Conservation (phyloP, 2,113 vertebrate genomes). For the Ciconia boyciana region DNA sequence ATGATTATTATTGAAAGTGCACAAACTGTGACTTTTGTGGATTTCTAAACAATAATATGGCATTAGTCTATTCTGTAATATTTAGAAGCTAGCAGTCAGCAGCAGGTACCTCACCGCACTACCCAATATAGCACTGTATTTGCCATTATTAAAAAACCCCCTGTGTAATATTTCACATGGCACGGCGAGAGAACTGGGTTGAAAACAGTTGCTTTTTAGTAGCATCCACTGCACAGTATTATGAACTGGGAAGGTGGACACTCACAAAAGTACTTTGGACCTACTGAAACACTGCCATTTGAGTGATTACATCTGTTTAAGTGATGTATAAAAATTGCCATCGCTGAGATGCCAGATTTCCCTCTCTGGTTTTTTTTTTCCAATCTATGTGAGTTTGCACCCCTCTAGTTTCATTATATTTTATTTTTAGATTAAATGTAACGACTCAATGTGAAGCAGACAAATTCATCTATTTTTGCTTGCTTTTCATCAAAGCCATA, state of each 20-base stretch:
- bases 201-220: not conserved
- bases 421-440: not conserved
- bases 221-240: not conserved
- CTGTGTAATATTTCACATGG: not conserved
- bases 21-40: not conserved
- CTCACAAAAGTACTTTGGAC: not conserved
- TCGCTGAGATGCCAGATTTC: not conserved
- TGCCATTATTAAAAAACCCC: not conserved
- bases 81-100: not conserved
- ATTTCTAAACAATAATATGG: not conserved
- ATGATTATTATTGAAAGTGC: not conserved
- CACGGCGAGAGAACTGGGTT: not conserved
- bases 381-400: conserved; percentile 18
- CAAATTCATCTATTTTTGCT: not conserved
- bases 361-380: not conserved
- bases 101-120: not conserved
- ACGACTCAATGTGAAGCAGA: not conserved
- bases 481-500: not conserved
- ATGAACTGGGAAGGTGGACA: not conserved
- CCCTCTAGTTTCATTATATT: not conserved
- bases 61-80: not conserved
- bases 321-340: not conserved
- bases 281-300: conserved; percentile 54
- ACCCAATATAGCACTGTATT: not conserved
- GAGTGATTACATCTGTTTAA: conserved; percentile 60